Evolutionary conservation across 2,888 invertebrate species (phyloP).

Genomic region (Ophion ellenae): DNA sequence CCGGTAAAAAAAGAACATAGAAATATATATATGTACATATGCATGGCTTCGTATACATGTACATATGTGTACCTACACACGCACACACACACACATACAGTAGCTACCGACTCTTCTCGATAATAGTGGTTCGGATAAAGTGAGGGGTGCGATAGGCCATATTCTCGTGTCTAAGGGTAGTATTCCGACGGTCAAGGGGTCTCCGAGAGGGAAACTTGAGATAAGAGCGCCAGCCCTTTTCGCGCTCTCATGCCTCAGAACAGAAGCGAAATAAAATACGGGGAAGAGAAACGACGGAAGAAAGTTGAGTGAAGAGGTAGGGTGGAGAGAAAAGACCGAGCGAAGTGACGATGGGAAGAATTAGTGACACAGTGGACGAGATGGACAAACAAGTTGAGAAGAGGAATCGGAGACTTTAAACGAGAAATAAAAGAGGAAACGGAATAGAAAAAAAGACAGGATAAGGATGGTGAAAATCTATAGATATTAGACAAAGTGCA

Average conservation of each 20-base stretch:
- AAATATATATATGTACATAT: background rate
- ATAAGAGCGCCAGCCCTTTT: slow-evolving; percentile 52
- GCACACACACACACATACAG: background rate
- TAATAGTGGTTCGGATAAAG: slow-evolving; percentile 48
- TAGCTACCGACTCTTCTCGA: slow-evolving; percentile 32
- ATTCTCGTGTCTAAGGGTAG: slow-evolving; percentile 25
- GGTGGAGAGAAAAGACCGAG: background rate
- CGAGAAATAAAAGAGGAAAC: background rate
- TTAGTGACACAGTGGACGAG: slow-evolving; percentile 35
- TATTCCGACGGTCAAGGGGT: slow-evolving; percentile 56
- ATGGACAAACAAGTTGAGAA: background rate
- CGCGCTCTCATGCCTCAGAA: slow-evolving; percentile 48
- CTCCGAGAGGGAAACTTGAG: slow-evolving; percentile 59
- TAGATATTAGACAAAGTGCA: no score
- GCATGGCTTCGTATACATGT: background rate
- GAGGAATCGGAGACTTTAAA: background rate
- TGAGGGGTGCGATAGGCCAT: slow-evolving; percentile 40
- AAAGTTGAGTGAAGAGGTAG: background rate
- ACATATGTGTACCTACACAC: background rate
- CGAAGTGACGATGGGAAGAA: background rate
- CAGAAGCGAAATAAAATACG: slow-evolving; percentile 34
- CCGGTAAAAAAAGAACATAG: no score
- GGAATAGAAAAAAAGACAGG: background rate
- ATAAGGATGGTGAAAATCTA: no score
- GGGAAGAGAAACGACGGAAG: background rate